Base-by-base conservation (phyloP, 53 echinoderm and acorn worm genomes). In the Temnopleurus reevesii region DNA sequence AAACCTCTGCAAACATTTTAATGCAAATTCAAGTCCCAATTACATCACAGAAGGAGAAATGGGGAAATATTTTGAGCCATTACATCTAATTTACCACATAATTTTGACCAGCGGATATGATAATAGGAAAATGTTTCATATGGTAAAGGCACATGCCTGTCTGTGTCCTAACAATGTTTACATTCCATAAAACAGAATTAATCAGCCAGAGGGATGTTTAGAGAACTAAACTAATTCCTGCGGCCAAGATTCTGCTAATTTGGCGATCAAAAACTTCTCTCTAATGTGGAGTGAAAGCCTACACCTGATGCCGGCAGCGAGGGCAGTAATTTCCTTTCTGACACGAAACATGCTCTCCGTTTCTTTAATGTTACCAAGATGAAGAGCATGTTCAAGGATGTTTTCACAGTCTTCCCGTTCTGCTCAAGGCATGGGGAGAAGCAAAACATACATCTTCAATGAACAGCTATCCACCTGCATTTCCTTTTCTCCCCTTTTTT, bases 121-220 rank as follows among this genome's bases (percentile, higher is more conserved):
- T 71, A 36, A 2, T 41, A 13, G 71, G 41, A 19, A 36, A 41
- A 71, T 71, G 18, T 36, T 38, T 38, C 36, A 43, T 38, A 71
- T 41, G 41, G 12, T 27, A 8, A 71, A 1, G 71, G 71, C 71
- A 71, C 71, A 71, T 43, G 71, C 71, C 33, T 41, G 15, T 4
- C 41, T 41, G 36, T 38, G 13, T n/a, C 21, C 65, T 19, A 21
- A 31, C 85, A 38, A 1, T 85, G 59, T 60, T 85, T 60, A 59
- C 58, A 26, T 85, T 85, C 41, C 59, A 85, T 59, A 60, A n/a
- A 83, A 83, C 83, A 59, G 60, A 85, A 60, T 85, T 85, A 36
- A 47, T 45, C 5, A 24, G 85, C 59, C 61, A 46, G 60, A 24
- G 49, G 85, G 85, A 5, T 85, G 60, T 85, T 85, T 59, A 30